These are phyloP conservation scores for Pterocles burchelli DNA, from an alignment of 2,113 vertebrate genomes.

Conservation along the genomic window DNA sequence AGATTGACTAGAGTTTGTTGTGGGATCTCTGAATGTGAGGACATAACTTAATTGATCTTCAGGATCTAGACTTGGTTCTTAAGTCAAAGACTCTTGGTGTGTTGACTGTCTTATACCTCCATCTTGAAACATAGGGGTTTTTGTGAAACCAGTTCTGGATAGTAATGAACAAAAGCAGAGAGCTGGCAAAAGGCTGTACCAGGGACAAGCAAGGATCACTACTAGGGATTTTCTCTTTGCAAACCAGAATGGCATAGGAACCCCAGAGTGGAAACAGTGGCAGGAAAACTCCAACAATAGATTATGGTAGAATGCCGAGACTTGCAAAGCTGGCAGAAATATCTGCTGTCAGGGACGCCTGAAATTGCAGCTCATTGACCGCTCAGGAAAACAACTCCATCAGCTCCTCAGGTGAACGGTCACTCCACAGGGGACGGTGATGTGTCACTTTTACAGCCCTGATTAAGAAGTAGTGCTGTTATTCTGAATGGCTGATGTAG, in stretches of 20 bases:
- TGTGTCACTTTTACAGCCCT: background rate
- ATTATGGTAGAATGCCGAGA: background rate
- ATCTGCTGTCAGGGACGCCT: background rate
- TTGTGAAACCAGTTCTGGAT: background rate
- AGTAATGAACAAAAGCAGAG: background rate
- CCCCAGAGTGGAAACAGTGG: background rate
- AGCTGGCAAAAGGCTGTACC: background rate
- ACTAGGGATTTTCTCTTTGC: background rate
- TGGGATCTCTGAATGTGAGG: background rate
- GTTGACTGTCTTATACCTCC: background rate
- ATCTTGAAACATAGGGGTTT: background rate
- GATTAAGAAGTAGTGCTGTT: background rate
- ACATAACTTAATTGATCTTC: background rate
- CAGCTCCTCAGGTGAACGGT: background rate
- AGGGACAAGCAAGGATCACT: background rate
- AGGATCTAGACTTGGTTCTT: background rate
- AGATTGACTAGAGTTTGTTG: background rate
- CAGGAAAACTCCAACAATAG: background rate
- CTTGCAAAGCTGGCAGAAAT: background rate
- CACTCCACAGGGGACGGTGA: fast-evolving
- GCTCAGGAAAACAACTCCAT: background rate
- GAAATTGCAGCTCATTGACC: background rate
- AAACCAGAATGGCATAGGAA: background rate
- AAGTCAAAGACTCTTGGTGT: background rate
- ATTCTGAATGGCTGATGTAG: background rate